These are phyloP conservation scores for Platysteira castanea DNA, from an alignment of 2,113 vertebrate genomes.

Conservation along the genomic window DNA sequence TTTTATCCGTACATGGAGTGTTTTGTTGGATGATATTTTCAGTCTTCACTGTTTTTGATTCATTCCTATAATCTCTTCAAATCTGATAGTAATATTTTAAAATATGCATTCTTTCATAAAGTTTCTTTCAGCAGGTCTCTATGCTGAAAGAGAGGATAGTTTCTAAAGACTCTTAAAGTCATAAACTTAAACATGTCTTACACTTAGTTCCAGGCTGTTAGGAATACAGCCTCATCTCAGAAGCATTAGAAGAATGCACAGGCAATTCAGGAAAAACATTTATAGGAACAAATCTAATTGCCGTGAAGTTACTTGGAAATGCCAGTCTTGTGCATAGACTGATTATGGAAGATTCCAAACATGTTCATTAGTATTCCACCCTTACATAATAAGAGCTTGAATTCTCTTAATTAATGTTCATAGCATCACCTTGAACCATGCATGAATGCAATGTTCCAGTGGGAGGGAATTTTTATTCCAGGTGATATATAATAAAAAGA, in stretches of 20 bases:
- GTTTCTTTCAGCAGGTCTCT: neutral
- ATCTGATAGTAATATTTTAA: neutral
- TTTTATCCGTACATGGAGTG: neutral
- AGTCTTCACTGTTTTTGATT: neutral
- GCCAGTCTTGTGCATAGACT: neutral
- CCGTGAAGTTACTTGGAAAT: neutral
- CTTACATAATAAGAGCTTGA: neutral
- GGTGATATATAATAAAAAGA: neutral
- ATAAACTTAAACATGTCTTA: neutral
- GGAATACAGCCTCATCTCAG: neutral
- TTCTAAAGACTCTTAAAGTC: neutral
- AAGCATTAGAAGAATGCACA: neutral
- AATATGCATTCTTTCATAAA: neutral
- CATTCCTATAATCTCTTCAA: neutral
- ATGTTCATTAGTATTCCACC: neutral
- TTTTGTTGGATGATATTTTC: neutral
- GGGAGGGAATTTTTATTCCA: neutral
- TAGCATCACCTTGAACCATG: neutral
- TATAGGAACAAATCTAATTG: neutral
- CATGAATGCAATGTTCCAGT: neutral
- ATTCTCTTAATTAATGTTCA: neutral
- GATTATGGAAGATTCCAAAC: neutral
- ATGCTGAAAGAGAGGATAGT: neutral
- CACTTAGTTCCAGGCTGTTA: neutral
- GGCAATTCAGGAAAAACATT: neutral